Evolutionary conservation across 2,113 vertebrate species (phyloP).

Genomic region (Syrrhaptes paradoxus): DNA sequence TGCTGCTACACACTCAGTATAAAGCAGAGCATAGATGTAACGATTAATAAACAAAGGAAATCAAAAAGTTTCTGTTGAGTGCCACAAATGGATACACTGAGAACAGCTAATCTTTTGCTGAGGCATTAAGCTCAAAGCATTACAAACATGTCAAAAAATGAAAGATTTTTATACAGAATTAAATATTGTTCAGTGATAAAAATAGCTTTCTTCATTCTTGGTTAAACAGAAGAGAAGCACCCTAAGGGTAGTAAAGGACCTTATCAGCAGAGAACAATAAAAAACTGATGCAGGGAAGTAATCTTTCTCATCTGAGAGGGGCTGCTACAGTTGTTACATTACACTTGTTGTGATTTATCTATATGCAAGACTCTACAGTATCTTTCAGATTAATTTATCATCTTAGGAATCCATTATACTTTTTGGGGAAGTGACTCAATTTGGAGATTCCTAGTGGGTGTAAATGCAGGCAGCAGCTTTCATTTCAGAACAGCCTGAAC

Average conservation of each 20-base stretch:
- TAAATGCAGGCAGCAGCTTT: conserved; percentile 28
- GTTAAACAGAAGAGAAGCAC: conserved; percentile 55
- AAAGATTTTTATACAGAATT: conserved; percentile 44
- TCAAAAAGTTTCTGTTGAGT: conserved; percentile 33
- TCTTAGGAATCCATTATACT: conserved; percentile 43
- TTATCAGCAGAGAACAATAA: conserved; percentile 68
- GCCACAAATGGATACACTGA: neutral
- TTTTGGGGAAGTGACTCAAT: conserved; percentile 52
- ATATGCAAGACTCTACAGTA: conserved; percentile 17
- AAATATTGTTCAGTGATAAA: conserved; percentile 62
- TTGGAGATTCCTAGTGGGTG: conserved; percentile 43
- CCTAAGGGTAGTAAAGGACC: conserved; percentile 48
- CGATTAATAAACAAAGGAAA: conserved; percentile 58
- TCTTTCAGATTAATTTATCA: conserved; percentile 65
- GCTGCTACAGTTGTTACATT: conserved; percentile 45
- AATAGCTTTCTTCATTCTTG: conserved; percentile 58
- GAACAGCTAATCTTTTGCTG: neutral
- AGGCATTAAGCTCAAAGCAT: conserved; percentile 48
- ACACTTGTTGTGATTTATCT: conserved; percentile 26
- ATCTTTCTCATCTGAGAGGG: conserved; percentile 48
- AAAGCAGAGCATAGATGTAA: conserved; percentile 24
- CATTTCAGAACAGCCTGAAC: conserved; percentile 10
- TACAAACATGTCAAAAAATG: conserved; percentile 21
- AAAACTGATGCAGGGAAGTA: conserved; percentile 55
- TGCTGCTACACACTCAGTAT: neutral